Conservation (phyloP, 2,888 invertebrate genomes). For the Ennomos quercinarius region DNA sequence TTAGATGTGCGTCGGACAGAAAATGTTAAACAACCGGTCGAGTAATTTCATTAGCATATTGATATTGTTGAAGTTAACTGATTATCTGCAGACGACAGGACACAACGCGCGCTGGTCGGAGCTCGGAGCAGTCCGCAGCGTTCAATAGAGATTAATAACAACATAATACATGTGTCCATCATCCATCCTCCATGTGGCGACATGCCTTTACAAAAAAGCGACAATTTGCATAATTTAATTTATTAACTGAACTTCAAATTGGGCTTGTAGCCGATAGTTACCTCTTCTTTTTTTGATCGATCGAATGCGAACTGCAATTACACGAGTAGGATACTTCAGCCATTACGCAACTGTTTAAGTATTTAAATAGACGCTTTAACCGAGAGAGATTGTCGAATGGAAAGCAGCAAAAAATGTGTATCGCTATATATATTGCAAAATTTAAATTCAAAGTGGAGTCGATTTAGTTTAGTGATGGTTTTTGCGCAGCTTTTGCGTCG, state of each 20-base stretch:
- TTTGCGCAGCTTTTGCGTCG: conserved; percentile 44
- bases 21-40: conserved; percentile 36
- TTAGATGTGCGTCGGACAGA: conserved; percentile 17
- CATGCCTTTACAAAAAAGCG: conserved; percentile 29
- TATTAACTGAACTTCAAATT: conserved; percentile 44
- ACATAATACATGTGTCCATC: conserved; percentile 46
- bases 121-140: conserved; percentile 29
- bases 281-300: conserved; percentile 50
- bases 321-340: conserved; percentile 11
- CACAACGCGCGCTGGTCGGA: conserved; percentile 46
- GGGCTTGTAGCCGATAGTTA: conserved; percentile 41
- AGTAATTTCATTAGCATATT: conserved; percentile 59
- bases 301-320: conserved; percentile 32
- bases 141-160: conserved; percentile 51
- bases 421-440: conserved; percentile 24
- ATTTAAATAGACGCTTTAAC: conserved; percentile 25
- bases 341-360: conserved; percentile 21
- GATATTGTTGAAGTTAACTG: conserved; percentile 56
- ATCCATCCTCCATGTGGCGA: conserved; percentile 46
- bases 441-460: conserved; percentile 47
- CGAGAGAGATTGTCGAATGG: conserved; percentile 20
- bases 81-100: conserved; percentile 42
- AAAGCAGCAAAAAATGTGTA: conserved; percentile 28
- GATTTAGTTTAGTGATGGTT: conserved; percentile 42
- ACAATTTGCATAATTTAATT: conserved; percentile 47